A percentile compares a stretch with the other conserved stretches of the same genome.
Evolutionary conservation across 2,113 vertebrate genomes (phyloP).

Genomic region (Argyrosomus japonicus): DNA sequence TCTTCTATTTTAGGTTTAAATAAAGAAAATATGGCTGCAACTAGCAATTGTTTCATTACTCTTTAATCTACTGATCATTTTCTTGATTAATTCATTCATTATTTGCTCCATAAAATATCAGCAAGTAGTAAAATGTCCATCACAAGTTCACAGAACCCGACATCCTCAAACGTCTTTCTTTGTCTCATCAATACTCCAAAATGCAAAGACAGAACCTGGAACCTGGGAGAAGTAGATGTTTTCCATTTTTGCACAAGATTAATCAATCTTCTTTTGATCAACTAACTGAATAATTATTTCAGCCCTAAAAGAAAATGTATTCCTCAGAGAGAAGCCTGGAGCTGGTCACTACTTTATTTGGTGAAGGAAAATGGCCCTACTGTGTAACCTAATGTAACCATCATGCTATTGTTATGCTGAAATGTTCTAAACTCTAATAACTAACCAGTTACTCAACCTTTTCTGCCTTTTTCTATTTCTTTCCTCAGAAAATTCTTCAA

Average conservation of each 20-base stretch:
- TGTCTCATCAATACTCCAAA: neutral
- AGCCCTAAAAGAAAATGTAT: neutral
- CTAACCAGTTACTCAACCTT: neutral
- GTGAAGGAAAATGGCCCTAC: neutral
- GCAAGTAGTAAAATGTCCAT: neutral
- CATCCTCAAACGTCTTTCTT: neutral
- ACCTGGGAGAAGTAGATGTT: neutral
- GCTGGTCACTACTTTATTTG: neutral
- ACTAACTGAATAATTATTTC: neutral
- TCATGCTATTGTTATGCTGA: neutral
- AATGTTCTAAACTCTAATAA: neutral
- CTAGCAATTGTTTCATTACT: neutral
- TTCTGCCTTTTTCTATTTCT: slow-evolving; percentile 62
- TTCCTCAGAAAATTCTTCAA: slow-evolving; percentile 95
- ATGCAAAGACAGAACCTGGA: neutral
- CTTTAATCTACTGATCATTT: neutral
- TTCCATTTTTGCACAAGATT: neutral
- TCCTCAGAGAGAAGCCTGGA: neutral
- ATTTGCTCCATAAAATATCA: neutral
- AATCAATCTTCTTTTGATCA: neutral
- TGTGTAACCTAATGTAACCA: neutral
- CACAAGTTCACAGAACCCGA: neutral
- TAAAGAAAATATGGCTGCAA: neutral
- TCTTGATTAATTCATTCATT: neutral
- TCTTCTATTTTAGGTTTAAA: neutral